These are phyloP conservation scores for Diarsia dahlii DNA, from an alignment of 2,888 invertebrate species.

Conservation along the genomic window DNA sequence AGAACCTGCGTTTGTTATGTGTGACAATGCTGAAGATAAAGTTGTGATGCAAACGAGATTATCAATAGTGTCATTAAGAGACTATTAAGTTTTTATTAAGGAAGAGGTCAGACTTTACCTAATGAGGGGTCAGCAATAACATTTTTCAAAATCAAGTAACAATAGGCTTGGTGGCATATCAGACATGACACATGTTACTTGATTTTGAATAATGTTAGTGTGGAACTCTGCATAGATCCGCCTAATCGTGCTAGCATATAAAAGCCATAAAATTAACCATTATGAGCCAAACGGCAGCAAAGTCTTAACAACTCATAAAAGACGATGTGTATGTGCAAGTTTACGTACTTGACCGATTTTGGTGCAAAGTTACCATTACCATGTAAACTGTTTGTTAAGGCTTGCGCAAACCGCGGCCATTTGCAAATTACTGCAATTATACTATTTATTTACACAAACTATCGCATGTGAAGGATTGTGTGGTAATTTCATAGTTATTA, in stretches of 20 bases:
- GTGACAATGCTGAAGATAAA: slow-evolving; percentile 1
- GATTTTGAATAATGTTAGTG: neutral
- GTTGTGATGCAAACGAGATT: neutral
- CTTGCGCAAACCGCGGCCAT: slow-evolving; percentile 56
- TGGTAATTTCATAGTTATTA: slow-evolving; percentile 29
- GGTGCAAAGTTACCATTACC: slow-evolving; percentile 46
- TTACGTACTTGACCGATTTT: slow-evolving; percentile 62
- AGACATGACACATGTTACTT: neutral
- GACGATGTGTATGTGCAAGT: slow-evolving; percentile 34
- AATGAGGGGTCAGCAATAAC: neutral
- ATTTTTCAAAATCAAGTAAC: neutral
- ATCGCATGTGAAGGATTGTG: slow-evolving; percentile 55
- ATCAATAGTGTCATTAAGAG: neutral
- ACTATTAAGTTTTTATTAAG: neutral
- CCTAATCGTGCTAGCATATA: neutral
- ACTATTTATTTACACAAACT: slow-evolving; percentile 60
- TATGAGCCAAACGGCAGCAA: slow-evolving; percentile 3
- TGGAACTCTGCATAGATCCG: neutral
- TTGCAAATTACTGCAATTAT: slow-evolving; percentile 65
- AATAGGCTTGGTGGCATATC: neutral
- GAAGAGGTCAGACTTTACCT: neutral
- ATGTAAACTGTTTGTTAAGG: slow-evolving; percentile 50
- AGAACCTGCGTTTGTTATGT: slow-evolving; percentile 7
- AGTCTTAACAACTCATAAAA: slow-evolving; percentile 19
- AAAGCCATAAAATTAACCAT: slow-evolving; percentile 10